A percentile compares a stretch with the other conserved stretches of the same genome.
Evolutionary conservation across 2,888 invertebrate genomes (phyloP).

Genomic region (Eilema caniola): DNA sequence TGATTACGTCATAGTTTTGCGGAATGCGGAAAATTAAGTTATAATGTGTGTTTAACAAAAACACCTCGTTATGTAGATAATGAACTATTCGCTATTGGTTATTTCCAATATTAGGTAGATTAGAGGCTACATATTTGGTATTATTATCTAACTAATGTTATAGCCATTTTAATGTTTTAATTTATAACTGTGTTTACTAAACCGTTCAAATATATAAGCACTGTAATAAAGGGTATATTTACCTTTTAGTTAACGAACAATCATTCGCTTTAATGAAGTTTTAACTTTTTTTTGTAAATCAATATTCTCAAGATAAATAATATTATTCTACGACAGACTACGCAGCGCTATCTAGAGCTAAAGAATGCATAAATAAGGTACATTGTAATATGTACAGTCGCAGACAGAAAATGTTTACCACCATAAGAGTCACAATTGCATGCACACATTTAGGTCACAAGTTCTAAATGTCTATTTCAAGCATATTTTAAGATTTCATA

Average conservation of each 20-base stretch:
- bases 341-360: neutral
- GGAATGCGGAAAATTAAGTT: slow-evolving; percentile 18
- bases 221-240: neutral
- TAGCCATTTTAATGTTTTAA: neutral
- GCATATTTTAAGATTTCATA: no score
- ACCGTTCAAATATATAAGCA: neutral
- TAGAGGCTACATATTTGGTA: neutral
- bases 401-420: no score
- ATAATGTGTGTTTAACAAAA: slow-evolving; percentile 7
- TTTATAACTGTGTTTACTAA: neutral
- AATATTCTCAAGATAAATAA: neutral
- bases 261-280: neutral
- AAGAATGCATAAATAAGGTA: neutral
- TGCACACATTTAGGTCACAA: no score
- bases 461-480: no score
- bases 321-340: neutral
- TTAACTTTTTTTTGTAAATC: neutral
- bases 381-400: no score
- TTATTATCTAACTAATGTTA: neutral
- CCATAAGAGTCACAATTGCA: no score
- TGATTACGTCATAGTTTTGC: slow-evolving; percentile 9
- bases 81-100: slow-evolving; percentile 10
- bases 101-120: slow-evolving; percentile 3
- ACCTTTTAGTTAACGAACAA: neutral
- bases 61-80: slow-evolving; percentile 5